Conservation (phyloP, 2,113 vertebrate genomes). For the Heteronetta atricapilla region DNA sequence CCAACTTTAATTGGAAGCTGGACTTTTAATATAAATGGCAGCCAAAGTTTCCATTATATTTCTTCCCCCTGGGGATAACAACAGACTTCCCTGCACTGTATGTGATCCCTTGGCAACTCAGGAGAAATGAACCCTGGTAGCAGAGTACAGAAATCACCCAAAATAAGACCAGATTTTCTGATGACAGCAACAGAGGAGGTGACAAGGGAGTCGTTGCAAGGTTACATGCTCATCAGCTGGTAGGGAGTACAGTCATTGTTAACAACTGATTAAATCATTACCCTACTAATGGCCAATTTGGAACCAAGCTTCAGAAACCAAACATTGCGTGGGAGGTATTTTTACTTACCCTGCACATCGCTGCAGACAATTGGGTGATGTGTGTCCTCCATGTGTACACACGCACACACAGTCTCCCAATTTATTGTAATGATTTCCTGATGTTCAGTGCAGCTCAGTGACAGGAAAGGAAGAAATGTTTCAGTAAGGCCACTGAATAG, state of each 20-base stretch:
- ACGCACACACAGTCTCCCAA: background rate
- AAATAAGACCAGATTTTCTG: background rate
- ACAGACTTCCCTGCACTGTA: background rate
- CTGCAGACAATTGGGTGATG: background rate
- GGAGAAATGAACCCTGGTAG: background rate
- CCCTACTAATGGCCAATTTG: conserved; percentile 11
- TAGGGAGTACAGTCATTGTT: background rate
- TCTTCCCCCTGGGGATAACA: background rate
- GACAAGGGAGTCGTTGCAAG: background rate
- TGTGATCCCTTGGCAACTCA: background rate
- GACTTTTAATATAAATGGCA: background rate
- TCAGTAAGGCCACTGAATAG: background rate
- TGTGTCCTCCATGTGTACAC: background rate
- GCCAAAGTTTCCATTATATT: background rate
- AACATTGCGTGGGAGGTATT: conserved; percentile 32
- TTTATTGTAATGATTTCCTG: conserved; percentile 42
- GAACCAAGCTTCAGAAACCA: conserved; percentile 16
- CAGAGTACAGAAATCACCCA: background rate
- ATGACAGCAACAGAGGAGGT: conserved; percentile 10
- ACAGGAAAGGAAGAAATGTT: conserved; percentile 4
- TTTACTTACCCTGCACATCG: conserved; percentile 14
- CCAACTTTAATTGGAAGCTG: background rate
- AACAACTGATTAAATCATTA: conserved; percentile 58
- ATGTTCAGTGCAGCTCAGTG: background rate
- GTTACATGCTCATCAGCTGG: background rate